A percentile compares a stretch with the other conserved stretches of the same genome.
phyloP scores from a whole-genome alignment of 1,140 invertebrate species.

The Diorhabda carinulata region DNA sequence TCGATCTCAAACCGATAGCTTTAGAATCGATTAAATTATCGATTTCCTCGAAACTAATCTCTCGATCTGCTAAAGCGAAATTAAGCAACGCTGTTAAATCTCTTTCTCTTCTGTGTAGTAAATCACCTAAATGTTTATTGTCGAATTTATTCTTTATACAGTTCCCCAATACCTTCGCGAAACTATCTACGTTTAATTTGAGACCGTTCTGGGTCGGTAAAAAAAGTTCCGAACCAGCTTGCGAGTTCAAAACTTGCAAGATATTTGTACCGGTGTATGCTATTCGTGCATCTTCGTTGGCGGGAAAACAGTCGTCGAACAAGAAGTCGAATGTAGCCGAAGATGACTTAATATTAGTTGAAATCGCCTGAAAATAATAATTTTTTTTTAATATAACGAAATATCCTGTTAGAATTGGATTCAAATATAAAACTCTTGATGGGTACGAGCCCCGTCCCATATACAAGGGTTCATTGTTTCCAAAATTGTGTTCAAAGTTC shows the following conservation, averaged over 20 bases:
- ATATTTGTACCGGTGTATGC: background rate
- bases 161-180: background rate
- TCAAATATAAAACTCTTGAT: no score
- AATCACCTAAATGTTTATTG: background rate
- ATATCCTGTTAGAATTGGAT: no score
- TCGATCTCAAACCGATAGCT: background rate
- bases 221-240: background rate
- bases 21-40: background rate
- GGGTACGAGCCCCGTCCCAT: no score
- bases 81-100: background rate
- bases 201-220: background rate
- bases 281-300: no score
- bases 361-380: no score
- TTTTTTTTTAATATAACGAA: no score
- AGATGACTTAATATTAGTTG: no score
- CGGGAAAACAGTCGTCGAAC: no score
- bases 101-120: background rate
- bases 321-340: no score
- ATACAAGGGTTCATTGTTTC: no score
- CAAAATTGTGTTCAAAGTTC: no score
- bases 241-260: background rate
- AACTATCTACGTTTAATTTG: background rate
- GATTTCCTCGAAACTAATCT: background rate
- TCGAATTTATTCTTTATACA: background rate
- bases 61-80: background rate